phyloP scores from a whole-genome alignment of 1,140 invertebrate species.

The Pinna nobilis region DNA sequence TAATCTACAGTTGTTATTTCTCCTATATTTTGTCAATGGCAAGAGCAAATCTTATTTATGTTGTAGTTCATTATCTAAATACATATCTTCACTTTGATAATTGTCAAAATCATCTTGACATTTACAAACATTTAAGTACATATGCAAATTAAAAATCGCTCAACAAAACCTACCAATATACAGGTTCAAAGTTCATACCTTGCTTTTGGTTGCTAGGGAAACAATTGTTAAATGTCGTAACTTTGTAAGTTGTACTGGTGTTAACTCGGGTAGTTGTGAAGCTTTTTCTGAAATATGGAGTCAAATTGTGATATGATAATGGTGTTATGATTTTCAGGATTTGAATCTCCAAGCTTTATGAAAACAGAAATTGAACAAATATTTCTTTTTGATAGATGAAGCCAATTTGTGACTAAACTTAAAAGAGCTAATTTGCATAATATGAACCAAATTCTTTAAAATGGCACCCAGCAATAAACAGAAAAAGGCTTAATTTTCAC shows the following conservation, averaged over 20 bases:
- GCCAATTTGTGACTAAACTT: neutral
- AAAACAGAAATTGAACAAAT: neutral
- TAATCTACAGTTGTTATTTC: no score
- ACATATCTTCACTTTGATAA: no score
- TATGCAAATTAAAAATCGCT: neutral
- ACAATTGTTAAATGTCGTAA: conserved; percentile 96
- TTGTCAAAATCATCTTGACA: no score
- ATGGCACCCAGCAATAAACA: no score
- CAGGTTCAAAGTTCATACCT: conserved; percentile 79
- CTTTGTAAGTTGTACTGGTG: conserved; percentile 89
- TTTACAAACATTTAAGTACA: no score
- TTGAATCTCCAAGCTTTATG: no score
- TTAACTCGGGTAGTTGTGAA: conserved; percentile 85
- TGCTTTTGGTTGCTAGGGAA: conserved; percentile 92
- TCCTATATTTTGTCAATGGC: no score
- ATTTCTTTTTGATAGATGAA: neutral
- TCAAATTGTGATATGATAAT: neutral
- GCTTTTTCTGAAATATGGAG: conserved; percentile 80
- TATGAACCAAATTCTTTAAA: no score
- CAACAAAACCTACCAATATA: neutral
- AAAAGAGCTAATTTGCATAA: no score
- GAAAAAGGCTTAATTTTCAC: no score
- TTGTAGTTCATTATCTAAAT: no score
- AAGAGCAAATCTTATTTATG: no score
- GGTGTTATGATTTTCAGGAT: neutral